phyloP scores from a whole-genome alignment of 2,113 vertebrate genomes.

The Diphyllodes magnificus region DNA sequence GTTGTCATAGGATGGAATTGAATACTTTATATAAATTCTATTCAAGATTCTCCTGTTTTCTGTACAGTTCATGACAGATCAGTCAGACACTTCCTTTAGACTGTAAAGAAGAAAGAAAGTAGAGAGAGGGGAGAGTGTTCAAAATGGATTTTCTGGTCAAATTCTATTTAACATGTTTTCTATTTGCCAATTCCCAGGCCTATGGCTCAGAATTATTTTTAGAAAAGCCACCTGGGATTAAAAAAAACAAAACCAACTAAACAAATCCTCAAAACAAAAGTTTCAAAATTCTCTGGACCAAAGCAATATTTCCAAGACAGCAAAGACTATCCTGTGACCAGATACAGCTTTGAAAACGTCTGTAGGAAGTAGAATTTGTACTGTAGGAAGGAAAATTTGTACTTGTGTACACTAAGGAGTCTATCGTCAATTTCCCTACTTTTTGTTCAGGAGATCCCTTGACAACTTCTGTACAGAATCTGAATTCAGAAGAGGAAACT shows the following conservation, averaged over 20 bases:
- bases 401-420: background rate
- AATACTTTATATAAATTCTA: constrained; percentile 4
- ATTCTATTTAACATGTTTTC: background rate
- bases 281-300: background rate
- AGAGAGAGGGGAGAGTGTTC: background rate
- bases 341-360: background rate
- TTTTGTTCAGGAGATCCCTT: background rate
- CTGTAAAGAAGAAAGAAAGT: constrained; percentile 4
- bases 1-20: background rate
- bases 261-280: background rate
- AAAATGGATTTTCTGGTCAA: constrained; percentile 39
- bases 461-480: background rate
- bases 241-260: background rate
- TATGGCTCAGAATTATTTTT: background rate
- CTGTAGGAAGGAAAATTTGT: background rate
- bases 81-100: constrained; percentile 3
- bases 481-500: background rate
- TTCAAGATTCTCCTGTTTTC: constrained; percentile 13
- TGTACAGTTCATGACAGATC: background rate
- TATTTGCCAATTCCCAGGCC: background rate
- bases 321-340: background rate
- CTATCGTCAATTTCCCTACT: background rate
- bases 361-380: background rate
- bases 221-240: background rate
- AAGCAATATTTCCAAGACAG: background rate